Evolutionary conservation across 1,140 invertebrate species (phyloP).

Genomic region (Panulirus ornatus): DNA sequence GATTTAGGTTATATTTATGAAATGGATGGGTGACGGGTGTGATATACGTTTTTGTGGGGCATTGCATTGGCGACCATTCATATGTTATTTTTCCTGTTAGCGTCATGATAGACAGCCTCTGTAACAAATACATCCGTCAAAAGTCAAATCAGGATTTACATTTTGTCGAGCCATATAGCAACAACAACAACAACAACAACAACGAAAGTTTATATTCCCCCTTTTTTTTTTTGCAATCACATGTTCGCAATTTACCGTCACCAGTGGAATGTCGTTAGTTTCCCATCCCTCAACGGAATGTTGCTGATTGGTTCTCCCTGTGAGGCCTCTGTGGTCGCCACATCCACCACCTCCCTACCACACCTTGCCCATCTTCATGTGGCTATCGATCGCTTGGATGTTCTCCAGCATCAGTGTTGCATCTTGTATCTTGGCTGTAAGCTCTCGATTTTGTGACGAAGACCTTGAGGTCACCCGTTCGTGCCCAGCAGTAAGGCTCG

Average conservation of each 20-base stretch:
- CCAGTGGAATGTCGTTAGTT: no score
- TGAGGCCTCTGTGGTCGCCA: background rate
- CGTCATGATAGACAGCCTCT: background rate
- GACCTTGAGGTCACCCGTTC: no score
- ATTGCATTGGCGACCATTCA: background rate
- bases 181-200: no score
- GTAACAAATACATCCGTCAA: slow-evolving; percentile 1
- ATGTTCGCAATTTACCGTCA: no score
- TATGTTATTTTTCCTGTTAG: slow-evolving; percentile 11
- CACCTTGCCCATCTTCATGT: background rate
- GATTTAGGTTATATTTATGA: background rate
- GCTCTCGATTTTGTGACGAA: no score
- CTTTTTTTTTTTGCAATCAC: no score
- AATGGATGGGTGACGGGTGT: background rate
- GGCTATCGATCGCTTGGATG: background rate
- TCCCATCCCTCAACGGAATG: no score
- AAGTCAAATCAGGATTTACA: background rate
- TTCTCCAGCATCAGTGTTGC: background rate
- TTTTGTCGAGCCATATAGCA: no score
- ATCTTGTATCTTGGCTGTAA: background rate
- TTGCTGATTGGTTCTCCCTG: background rate
- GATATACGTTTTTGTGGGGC: background rate
- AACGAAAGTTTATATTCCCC: no score
- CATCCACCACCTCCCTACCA: background rate
- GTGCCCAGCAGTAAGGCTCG: no score